Conservation (phyloP, 1,140 invertebrate species). For the Anoplolepis gracilipes region DNA sequence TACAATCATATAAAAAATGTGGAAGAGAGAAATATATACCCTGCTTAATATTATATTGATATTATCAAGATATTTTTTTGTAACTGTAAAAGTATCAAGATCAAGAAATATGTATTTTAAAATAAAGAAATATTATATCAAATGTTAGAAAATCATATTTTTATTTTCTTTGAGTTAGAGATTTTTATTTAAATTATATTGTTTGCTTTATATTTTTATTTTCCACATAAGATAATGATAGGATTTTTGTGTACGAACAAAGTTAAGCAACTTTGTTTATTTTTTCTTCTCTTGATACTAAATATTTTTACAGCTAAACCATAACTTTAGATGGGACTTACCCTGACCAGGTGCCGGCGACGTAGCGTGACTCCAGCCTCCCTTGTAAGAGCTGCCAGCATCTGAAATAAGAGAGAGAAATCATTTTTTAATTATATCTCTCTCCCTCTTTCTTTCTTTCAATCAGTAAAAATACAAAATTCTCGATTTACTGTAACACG, state of each 20-base stretch:
- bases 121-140: too few relatives aligned
- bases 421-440: background rate
- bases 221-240: background rate
- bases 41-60: background rate
- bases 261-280: background rate
- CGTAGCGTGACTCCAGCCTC: slow-evolving; percentile 88
- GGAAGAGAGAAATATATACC: background rate
- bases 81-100: slow-evolving; percentile 3
- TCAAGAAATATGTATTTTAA: too few relatives aligned
- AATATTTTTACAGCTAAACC: background rate
- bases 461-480: background rate
- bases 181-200: background rate
- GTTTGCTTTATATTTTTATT: background rate
- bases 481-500: background rate
- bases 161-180: background rate
- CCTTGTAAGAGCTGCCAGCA: slow-evolving; percentile 89
- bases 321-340: slow-evolving; percentile 70
- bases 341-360: slow-evolving; percentile 86
- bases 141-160: background rate
- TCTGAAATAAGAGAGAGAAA: slow-evolving; percentile 79
- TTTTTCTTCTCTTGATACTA: background rate
- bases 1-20: background rate
- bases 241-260: background rate
- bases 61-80: slow-evolving; percentile 15
- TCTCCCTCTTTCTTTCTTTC: background rate